Base-by-base conservation (phyloP, 2,113 vertebrate species). In the Albula glossodonta region DNA sequence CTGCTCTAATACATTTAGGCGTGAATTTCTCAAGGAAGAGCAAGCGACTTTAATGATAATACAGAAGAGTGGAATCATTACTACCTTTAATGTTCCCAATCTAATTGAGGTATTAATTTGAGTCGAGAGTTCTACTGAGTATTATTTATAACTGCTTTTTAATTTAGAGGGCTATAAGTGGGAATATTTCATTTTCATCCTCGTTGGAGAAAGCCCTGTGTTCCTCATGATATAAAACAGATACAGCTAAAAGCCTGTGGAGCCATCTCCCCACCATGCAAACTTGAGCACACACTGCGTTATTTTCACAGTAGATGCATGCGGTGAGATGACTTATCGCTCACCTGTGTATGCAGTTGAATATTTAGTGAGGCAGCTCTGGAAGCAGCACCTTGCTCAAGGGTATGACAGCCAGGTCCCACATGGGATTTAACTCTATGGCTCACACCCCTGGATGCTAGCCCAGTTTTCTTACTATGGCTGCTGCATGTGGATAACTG, bases 31-130 rank as follows among this genome's bases (percentile, higher is more conserved):
- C 89, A 80, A 89, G 89, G 90, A 94, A 94, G 91, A 91, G 91
- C 92, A 93, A 92, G 91, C 91, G 92, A 92, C 89, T 93, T 94
- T 93, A 94, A 95, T 95, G 94, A 94, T 93, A 92, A 94, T 94
- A 92, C 92, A 92, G 93, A 93, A 91, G 90, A 94, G 90, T 92
- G 91, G 92, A 94, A 94, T 94, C 93, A 93, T 96, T 95, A 93
- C 93, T 94, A 94, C 93, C 93, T 94, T 95, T 95, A 95, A 95
- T 96, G 94, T 94, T 95, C 93, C 93, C 91, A 94, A 93, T 95
- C 93, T 96, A 96, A 95, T 94, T 94, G 93, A 95, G 91, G 91
- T 92, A 95, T 95, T 96, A 93, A 95, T 95, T 95, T 94, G 93
- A 94, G 93, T 88, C 84, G 91, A 94, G 91, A 88, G 92, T 90